Percentiles rank a stretch among this genome's conserved stretches.
These are phyloP conservation scores for Sabatieria punctata DNA, from an alignment of 2,888 invertebrate genomes.

Conservation along the genomic window DNA sequence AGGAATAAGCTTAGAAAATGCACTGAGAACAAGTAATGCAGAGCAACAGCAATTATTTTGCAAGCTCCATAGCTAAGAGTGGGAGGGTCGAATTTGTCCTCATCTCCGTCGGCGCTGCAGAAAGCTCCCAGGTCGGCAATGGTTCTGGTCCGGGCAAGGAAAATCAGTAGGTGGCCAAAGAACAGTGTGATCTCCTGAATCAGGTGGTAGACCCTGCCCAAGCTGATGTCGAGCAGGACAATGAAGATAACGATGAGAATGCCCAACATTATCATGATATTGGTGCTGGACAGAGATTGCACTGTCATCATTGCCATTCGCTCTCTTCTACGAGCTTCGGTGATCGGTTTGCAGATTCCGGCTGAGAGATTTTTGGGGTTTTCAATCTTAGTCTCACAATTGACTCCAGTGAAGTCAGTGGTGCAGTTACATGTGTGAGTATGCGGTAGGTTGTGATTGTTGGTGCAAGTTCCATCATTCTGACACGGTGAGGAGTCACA, in stretches of 20 bases:
- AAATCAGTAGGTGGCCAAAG: neutral
- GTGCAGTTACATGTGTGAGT: neutral
- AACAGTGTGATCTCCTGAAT: neutral
- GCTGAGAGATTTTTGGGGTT: too few species aligned
- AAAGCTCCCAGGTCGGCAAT: neutral
- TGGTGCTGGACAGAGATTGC: neutral
- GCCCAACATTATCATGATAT: neutral
- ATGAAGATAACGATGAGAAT: neutral
- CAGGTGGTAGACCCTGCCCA: neutral
- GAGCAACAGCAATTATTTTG: neutral
- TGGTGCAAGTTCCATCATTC: too few species aligned
- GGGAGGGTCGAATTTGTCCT: neutral
- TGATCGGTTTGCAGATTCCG: too few species aligned
- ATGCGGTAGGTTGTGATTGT: too few species aligned
- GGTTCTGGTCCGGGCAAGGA: neutral
- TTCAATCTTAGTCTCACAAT: too few species aligned
- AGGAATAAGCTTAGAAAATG: neutral
- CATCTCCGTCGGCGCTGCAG: neutral
- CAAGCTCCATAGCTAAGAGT: neutral
- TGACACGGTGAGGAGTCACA: too few species aligned
- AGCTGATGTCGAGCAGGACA: neutral
- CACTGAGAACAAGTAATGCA: neutral
- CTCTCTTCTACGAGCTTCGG: too few species aligned
- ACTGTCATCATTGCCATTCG: constrained; percentile 1
- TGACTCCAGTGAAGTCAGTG: neutral